Evolutionary conservation across 2,888 invertebrate genomes (phyloP).

Genomic region (Microplitis manilae): DNA sequence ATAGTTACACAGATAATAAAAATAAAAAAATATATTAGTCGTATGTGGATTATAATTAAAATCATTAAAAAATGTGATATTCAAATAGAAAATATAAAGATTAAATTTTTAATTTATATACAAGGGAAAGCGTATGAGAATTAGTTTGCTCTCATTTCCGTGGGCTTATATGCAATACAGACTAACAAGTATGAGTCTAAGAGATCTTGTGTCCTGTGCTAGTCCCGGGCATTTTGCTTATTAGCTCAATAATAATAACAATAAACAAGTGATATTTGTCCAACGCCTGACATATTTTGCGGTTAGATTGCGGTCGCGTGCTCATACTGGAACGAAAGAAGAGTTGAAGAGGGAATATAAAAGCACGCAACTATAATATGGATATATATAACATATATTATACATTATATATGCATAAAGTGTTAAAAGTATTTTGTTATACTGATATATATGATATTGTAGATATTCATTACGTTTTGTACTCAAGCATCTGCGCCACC

Average conservation of each 20-base stretch:
- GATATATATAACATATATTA: neutral
- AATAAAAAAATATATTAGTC: neutral
- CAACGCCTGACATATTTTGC: constrained; percentile 3
- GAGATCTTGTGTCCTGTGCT: neutral
- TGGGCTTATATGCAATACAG: neutral
- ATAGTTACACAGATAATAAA: neutral
- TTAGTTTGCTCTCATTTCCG: constrained; percentile 5
- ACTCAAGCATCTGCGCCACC: constrained; percentile 7
- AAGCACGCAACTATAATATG: neutral
- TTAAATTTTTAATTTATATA: neutral
- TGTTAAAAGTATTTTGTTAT: neutral
- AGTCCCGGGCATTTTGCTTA: neutral
- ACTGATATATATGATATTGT: constrained; percentile 9
- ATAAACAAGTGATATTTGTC: constrained; percentile 10
- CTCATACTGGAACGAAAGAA: constrained; percentile 15
- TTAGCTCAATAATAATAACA: constrained; percentile 1
- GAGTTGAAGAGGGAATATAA: constrained; percentile 1
- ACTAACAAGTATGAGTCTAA: neutral
- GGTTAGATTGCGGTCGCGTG: constrained; percentile 16
- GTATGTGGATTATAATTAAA: neutral
- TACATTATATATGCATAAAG: neutral
- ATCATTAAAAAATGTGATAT: neutral
- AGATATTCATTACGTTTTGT: neutral
- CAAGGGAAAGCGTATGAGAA: constrained; percentile 8
- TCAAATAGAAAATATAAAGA: neutral